Evolutionary conservation across 2,888 invertebrate genomes (phyloP), one percentile per base, ranked within the genome.

Genomic region (Drosophila stalkeri): DNA sequence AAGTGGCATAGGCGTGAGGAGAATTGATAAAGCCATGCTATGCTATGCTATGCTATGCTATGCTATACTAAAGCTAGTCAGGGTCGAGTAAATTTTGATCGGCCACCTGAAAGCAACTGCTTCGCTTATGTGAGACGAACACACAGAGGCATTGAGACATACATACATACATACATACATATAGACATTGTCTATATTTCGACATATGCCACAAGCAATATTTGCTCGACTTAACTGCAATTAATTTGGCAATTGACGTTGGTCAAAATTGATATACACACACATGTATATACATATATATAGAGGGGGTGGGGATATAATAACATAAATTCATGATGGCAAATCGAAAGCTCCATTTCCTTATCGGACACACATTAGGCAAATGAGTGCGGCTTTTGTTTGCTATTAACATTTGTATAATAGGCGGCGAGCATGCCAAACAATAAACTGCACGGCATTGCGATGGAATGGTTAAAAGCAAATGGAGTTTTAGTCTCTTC

Each of bases 171-270:
- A 59, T 12, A 44, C 4, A 33, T 6, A 43, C 27, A 37, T 7
- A 20, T 31, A 46, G 12, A 23, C 46, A 37, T 16, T 37, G 37
- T 23, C 39, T n/a, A 27, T 55, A 14, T 31, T 7, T 27, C 11
- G 35, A 3, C 23, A 37, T 41, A 16, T 57, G 76, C 59, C 23
- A 52, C 31, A 52, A 20, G 51, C 37, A 51, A 31, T 59, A 46
- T 64, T 75, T 79, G 84, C 90, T 90, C 92, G 85, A 92, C 92
- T 91, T 91, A 92, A 91, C 91, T 91, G 85, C 92, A 91, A 91
- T 91, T 92, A 92, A 87, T 91, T 91, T 91, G 85, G 87, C 91
- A 92, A 92, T 92, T 90, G 87, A 84, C 89, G 84, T 83, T 85
- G 74, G 70, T 61, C 60, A 61, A 80, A 70, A 72, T 31, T 41